Conservation (phyloP, 1,140 invertebrate species). For the Chelonus insularis region DNA sequence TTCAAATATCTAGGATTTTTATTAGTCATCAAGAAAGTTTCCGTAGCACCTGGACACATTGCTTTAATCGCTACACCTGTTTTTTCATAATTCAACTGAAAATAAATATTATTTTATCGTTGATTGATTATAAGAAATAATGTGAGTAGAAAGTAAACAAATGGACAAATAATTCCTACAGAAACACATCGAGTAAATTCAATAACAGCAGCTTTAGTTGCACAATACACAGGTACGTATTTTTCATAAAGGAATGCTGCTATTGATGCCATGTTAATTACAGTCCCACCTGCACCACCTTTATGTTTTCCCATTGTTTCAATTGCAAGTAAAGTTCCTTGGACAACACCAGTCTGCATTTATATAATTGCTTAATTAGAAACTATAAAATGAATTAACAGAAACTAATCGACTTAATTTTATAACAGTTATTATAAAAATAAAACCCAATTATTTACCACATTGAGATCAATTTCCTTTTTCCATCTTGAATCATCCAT, state of each 20-base stretch:
- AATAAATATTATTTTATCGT: too few relatives aligned
- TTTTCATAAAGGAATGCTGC: constrained; percentile 46
- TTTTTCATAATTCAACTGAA: not conserved
- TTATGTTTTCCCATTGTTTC: constrained; percentile 51
- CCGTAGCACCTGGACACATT: not conserved
- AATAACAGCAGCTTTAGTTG: constrained; percentile 58
- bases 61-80: not conserved
- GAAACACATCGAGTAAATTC: constrained; percentile 38
- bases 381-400: too few relatives aligned
- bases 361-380: too few relatives aligned
- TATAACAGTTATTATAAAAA: too few relatives aligned
- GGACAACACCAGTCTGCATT: constrained; percentile 30
- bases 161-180: not conserved
- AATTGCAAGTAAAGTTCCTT: constrained; percentile 44
- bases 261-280: constrained; percentile 50
- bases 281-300: constrained; percentile 47
- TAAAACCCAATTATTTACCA: not conserved
- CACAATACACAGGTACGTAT: constrained; percentile 54
- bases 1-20: not conserved
- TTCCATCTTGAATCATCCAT: not conserved
- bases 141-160: too few relatives aligned
- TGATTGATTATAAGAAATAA: too few relatives aligned
- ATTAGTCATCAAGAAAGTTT: constrained; percentile 2
- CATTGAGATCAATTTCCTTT: not conserved
- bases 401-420: too few relatives aligned